Conservation (phyloP, 2,797 vertebrate genomes). For the Epinephelus awoara region DNA sequence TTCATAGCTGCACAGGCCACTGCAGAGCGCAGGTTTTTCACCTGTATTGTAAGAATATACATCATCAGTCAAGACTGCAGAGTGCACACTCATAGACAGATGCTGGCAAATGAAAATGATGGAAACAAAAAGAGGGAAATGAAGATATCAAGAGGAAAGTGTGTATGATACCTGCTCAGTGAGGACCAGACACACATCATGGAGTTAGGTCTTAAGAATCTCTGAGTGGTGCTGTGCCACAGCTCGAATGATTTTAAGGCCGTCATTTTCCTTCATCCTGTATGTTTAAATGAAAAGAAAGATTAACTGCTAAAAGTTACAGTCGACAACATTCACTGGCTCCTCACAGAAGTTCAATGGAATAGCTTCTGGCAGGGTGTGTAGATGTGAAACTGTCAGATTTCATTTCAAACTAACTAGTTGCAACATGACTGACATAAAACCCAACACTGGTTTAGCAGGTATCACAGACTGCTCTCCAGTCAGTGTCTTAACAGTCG, state of each 20-base stretch:
- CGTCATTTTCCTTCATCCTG: neutral
- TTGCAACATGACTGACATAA: too few species aligned
- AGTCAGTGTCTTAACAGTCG: too few species aligned
- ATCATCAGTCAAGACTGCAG: neutral
- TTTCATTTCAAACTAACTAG: too few species aligned
- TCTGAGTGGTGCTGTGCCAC: constrained; percentile 2
- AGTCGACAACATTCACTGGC: too few species aligned
- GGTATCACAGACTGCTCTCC: too few species aligned
- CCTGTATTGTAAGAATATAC: neutral
- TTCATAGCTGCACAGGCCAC: neutral
- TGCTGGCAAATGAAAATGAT: neutral
- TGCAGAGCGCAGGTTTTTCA: neutral
- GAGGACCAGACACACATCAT: neutral
- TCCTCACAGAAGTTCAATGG: neutral
- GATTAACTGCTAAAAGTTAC: neutral
- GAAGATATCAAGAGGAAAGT: neutral
- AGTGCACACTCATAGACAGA: too few species aligned
- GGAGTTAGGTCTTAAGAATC: constrained; percentile 1
- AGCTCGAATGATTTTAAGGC: neutral
- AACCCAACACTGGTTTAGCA: too few species aligned
- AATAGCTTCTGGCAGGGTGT: too few species aligned
- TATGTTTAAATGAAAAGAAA: neutral
- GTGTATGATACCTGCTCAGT: neutral
- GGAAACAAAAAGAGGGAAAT: too few species aligned
- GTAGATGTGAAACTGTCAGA: too few species aligned